Conservation (phyloP, 2,113 vertebrate species). For the Cryptomyrus ogoouensis region DNA sequence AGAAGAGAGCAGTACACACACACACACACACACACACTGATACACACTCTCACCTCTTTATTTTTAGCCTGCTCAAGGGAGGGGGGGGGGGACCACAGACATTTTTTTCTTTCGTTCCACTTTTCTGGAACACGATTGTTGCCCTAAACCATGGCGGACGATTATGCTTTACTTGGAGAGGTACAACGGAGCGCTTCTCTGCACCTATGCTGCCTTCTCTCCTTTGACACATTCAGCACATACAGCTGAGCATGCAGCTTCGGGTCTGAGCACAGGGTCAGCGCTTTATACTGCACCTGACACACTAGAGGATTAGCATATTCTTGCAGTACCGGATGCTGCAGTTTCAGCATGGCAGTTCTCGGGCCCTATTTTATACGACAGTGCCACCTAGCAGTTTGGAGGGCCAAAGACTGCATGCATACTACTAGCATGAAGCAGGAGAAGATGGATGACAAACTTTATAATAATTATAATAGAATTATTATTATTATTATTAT, state of each 20-base stretch:
- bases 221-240: neutral
- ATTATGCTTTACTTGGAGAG: neutral
- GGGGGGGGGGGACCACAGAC: neutral
- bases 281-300: neutral
- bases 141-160: neutral
- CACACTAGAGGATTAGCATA: neutral
- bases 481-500: neutral
- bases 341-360: neutral
- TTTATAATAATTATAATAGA: neutral
- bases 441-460: neutral
- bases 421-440: neutral
- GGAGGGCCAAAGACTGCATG: neutral
- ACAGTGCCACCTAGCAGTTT: neutral
- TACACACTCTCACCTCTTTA: neutral
- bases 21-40: neutral
- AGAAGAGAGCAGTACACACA: neutral
- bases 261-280: neutral
- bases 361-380: neutral
- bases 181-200: neutral
- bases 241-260: neutral
- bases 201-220: neutral
- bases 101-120: neutral
- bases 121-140: neutral
- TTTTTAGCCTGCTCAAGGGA: neutral
- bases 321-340: neutral